Evolutionary conservation across 2,797 vertebrate genomes (phyloP).

Genomic region (Staurois parvus): DNA sequence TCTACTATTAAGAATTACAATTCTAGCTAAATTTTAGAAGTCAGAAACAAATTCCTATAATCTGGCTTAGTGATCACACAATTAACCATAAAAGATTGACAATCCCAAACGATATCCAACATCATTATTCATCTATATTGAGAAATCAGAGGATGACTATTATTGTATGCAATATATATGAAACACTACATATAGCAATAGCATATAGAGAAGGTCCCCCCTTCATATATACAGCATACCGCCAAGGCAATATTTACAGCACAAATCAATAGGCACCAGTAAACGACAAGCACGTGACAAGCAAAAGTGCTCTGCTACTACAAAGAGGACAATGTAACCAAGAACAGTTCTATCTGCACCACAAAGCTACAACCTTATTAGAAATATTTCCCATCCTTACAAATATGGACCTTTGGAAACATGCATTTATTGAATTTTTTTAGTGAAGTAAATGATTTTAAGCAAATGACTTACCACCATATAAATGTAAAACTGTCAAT

Average conservation of each 20-base stretch:
- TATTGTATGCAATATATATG: background rate
- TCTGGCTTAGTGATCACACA: no score
- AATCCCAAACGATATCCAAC: background rate
- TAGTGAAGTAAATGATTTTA: no score
- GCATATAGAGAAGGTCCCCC: background rate
- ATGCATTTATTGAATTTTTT: no score
- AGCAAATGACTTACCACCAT: no score
- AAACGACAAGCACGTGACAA: background rate
- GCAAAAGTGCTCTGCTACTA: background rate
- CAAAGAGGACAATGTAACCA: slow-evolving; percentile 16
- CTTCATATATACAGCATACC: background rate
- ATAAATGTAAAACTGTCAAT: no score
- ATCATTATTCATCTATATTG: background rate
- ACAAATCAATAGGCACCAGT: slow-evolving; percentile 39
- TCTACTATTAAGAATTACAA: no score
- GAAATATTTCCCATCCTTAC: no score
- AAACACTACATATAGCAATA: background rate
- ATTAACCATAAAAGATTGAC: background rate
- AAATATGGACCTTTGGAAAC: no score
- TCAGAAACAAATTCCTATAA: no score
- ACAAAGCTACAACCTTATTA: background rate
- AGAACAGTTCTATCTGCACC: background rate
- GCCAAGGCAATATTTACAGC: slow-evolving; percentile 27
- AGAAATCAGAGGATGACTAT: background rate
- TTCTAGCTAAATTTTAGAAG: no score